Conservation (phyloP, 2,888 invertebrate genomes). For the Eulithis prunata region DNA sequence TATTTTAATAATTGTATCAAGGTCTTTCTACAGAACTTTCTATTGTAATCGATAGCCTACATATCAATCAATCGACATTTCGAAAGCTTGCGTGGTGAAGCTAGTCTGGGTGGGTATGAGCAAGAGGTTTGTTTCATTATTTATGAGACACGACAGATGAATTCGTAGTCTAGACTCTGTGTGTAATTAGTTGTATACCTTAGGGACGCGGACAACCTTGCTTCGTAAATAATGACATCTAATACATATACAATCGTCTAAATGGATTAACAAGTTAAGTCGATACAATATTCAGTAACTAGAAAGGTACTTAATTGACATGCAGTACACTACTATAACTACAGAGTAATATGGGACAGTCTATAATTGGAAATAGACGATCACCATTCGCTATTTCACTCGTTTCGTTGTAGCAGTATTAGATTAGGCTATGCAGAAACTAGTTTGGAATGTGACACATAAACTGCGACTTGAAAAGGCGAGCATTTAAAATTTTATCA, state of each 20-base stretch:
- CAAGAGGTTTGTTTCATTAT: conserved; percentile 40
- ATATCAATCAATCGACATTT: conserved; percentile 45
- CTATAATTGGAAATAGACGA: conserved; percentile 9
- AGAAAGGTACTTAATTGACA: not conserved
- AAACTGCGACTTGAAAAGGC: too few relatives aligned
- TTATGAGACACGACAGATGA: conserved; percentile 23
- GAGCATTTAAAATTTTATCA: too few relatives aligned
- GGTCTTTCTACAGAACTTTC: conserved; percentile 44
- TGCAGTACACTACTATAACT: not conserved
- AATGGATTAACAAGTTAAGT: conserved; percentile 1
- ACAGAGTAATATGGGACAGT: not conserved
- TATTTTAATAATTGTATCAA: conserved; percentile 34
- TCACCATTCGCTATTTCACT: not conserved
- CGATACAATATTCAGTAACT: not conserved
- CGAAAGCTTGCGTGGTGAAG: conserved; percentile 46
- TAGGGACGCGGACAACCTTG: conserved; percentile 31
- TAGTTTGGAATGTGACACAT: too few relatives aligned
- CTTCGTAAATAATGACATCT: conserved; percentile 31
- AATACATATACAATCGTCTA: conserved; percentile 26
- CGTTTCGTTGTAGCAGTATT: not conserved
- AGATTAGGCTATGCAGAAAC: too few relatives aligned
- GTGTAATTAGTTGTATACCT: conserved; percentile 31
- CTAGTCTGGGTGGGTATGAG: conserved; percentile 36
- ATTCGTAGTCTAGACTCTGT: conserved; percentile 36
- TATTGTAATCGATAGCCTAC: conserved; percentile 48